These are phyloP conservation scores for Diaperis boleti DNA, from an alignment of 2,888 invertebrate genomes.

Conservation along the genomic window DNA sequence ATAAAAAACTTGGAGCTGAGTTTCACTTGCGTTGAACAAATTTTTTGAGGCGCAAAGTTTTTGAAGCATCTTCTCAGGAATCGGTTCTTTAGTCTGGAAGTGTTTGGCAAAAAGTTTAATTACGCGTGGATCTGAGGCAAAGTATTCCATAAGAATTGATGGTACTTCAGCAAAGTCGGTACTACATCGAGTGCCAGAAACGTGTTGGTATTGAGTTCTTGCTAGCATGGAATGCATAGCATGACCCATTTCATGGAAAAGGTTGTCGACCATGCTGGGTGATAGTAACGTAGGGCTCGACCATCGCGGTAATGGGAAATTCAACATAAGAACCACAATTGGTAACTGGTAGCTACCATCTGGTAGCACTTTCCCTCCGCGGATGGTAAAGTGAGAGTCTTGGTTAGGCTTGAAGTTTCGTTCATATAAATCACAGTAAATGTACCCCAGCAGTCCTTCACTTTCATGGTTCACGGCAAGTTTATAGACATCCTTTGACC, in stretches of 20 bases:
- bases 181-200: slow-evolving; percentile 95
- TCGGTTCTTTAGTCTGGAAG: slow-evolving; percentile 87
- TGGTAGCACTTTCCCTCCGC: slow-evolving; percentile 85
- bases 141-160: slow-evolving; percentile 98
- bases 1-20: slow-evolving; percentile 70
- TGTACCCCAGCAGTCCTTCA: slow-evolving; percentile 88
- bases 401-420: slow-evolving; percentile 92
- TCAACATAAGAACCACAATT: slow-evolving; percentile 93
- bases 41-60: slow-evolving; percentile 88
- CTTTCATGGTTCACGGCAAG: slow-evolving; percentile 87
- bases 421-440: slow-evolving; percentile 98
- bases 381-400: slow-evolving; percentile 99
- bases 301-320: slow-evolving; percentile 82
- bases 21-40: slow-evolving; percentile 89
- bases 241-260: slow-evolving; percentile 99
- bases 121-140: slow-evolving; percentile 89
- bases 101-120: slow-evolving; percentile 89
- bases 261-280: slow-evolving; percentile 90
- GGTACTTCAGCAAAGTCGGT: slow-evolving; percentile 99
- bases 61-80: slow-evolving; percentile 84
- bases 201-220: slow-evolving; percentile 94
- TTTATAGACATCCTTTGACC: slow-evolving; percentile 87
- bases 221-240: slow-evolving; percentile 99
- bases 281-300: slow-evolving; percentile 83
- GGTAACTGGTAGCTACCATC: slow-evolving; percentile 92